Conservation (phyloP, 2,797 vertebrate genomes). For the Arvicola amphibius region DNA sequence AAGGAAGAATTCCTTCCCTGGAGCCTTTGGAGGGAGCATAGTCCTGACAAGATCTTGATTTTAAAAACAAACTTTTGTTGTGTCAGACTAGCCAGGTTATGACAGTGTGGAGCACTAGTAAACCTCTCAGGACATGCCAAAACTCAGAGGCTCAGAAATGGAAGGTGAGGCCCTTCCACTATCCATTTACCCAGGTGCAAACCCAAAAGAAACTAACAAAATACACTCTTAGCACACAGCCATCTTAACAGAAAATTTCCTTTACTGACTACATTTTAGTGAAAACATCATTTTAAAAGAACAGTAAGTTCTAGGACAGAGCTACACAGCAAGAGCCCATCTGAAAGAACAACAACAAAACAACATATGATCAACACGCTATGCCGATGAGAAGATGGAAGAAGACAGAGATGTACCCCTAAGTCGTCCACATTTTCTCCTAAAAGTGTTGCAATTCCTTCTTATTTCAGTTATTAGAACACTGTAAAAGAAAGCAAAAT, state of each 20-base stretch:
- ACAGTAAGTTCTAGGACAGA: background rate
- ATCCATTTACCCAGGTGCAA: background rate
- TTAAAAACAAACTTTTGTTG: background rate
- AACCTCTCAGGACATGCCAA: background rate
- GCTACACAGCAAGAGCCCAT: background rate
- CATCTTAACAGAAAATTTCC: background rate
- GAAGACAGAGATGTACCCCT: background rate
- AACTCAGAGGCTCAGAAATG: background rate
- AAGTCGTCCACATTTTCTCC: background rate
- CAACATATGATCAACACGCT: background rate
- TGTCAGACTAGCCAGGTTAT: background rate
- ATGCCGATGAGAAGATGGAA: background rate
- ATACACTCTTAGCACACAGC: background rate
- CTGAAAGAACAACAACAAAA: background rate
- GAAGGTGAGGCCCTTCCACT: background rate
- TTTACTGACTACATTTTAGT: background rate
- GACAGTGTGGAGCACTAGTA: background rate
- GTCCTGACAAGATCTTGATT: background rate
- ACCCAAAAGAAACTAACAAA: background rate
- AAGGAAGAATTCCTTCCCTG: background rate
- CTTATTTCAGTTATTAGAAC: background rate
- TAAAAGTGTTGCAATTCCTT: background rate
- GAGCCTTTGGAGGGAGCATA: background rate
- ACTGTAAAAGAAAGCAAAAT: background rate
- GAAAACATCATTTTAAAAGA: conserved; percentile 44